Base-by-base conservation (phyloP, 2,888 invertebrate genomes). In the Microplitis deprimator region DNA sequence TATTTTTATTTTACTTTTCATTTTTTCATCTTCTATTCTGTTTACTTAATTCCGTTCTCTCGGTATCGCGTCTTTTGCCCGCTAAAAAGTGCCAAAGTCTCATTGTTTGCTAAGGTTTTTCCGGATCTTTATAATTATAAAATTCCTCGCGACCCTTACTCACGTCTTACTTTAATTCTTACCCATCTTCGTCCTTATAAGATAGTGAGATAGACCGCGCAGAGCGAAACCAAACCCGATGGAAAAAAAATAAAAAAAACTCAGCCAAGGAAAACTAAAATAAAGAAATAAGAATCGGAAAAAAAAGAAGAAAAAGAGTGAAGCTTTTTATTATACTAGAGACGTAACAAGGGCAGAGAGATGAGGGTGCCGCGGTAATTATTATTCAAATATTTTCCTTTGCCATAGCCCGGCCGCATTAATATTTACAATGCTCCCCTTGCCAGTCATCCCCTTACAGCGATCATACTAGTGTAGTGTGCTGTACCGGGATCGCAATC, bases 371-470 rank as follows among this genome's bases (percentile, higher is more conserved):
- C 77, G 82, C 79, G 67, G 79, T 83, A 84, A 87, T 87, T 88
- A 87, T 88, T 87, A 88, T 88, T 88, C 88, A 88, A 88, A 87
- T 87, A 87, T 88, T 88, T 87, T 85, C 82, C 83, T 86, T 85
- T 84, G 77, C 81, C 67, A 73, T 75, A 41, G 65, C 71, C 13
- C 62, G 80, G 82, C 83, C 83, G 84, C 85, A 86, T 87, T 88
- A 87, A 87, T 88, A 88, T 87, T 87, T 85, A 87, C 86, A 83
- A 85, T 84, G 81, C 83, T 78, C 75, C 79, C 80, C 82, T 59
- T 41, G 16, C 71, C 73, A 29, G 75, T 64, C 65, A 65, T 72
- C 68, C 65, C 16, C 8, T 60, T 72, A 20, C 38, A 61, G 20
- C 60, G 67, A 76, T 76, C 67, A 60, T 50, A 16, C 6, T 17